These are phyloP conservation scores for Flabesymbios commensalis DNA, from an alignment of 2,888 invertebrate species.

Conservation along the genomic window DNA sequence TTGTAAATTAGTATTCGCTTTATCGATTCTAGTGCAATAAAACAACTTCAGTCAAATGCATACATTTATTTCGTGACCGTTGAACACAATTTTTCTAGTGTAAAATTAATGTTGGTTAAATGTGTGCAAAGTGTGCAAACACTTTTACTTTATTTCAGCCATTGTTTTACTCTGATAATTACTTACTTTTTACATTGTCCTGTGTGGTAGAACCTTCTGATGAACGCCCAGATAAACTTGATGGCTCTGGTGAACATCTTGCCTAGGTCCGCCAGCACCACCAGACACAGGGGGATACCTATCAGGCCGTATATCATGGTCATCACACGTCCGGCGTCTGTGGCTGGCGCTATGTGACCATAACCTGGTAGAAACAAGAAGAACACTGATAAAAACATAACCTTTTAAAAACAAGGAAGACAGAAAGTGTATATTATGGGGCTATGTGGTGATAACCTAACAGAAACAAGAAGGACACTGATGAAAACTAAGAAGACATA, in stretches of 20 bases:
- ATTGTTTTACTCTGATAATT: too few species aligned
- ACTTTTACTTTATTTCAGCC: too few species aligned
- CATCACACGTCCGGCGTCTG: constrained; percentile 79
- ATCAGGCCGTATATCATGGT: constrained; percentile 93
- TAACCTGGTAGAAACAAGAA: too few species aligned
- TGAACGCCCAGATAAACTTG: constrained; percentile 77
- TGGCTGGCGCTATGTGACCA: constrained; percentile 93
- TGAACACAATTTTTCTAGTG: too few species aligned
- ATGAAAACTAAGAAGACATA: too few species aligned
- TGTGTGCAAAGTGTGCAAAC: too few species aligned
- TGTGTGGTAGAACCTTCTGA: constrained; percentile 70
- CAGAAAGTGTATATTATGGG: neutral
- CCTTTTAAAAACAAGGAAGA: neutral
- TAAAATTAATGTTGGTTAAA: too few species aligned
- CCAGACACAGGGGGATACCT: constrained; percentile 93
- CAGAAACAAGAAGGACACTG: too few species aligned
- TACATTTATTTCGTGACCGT: too few species aligned
- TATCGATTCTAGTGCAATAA: too few species aligned
- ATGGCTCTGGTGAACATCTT: constrained; percentile 88
- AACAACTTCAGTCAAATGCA: too few species aligned
- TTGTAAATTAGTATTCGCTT: too few species aligned
- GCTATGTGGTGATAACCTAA: neutral
- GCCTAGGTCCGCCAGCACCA: constrained; percentile 92
- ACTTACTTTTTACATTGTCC: constrained; percentile 76
- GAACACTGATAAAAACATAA: constrained; percentile 11